phyloP scores from a whole-genome alignment of 2,113 vertebrate species.

The Beaufortia kweichowensis region DNA sequence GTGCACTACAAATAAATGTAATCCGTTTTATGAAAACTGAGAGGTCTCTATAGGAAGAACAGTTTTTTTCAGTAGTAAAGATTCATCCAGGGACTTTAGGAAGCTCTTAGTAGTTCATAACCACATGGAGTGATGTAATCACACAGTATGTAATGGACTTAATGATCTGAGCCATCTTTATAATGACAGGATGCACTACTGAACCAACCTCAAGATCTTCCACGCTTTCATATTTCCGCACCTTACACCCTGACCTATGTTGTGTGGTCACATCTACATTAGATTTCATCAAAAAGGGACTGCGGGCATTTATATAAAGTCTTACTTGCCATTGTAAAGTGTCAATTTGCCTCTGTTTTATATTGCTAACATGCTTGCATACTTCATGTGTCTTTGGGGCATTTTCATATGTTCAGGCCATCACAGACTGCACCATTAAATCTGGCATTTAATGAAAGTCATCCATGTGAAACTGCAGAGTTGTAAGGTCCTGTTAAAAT shows the following conservation, averaged over 20 bases:
- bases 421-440: conserved; percentile 9
- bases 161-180: conserved; percentile 23
- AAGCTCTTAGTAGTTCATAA: conserved; percentile 39
- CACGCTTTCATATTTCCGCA: neutral
- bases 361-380: conserved; percentile 4
- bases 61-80: neutral
- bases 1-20: no score
- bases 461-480: conserved; percentile 5
- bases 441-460: conserved; percentile 28
- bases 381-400: conserved; percentile 14
- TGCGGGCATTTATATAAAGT: no score
- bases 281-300: no score
- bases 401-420: conserved; percentile 23
- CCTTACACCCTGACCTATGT: conserved; percentile 2
- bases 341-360: neutral
- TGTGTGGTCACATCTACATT: neutral
- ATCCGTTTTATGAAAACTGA: no score
- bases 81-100: conserved; percentile 4
- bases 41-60: neutral
- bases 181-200: conserved; percentile 21
- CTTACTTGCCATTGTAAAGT: neutral
- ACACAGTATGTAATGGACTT: conserved; percentile 44
- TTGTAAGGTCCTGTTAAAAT: conserved; percentile 15
- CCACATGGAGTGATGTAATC: conserved; percentile 44
- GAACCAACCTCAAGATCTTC: conserved; percentile 22